Evolutionary conservation across 2,113 vertebrate genomes (phyloP), one percentile per base, ranked within the genome.

Genomic region (Phaethon lepturus): DNA sequence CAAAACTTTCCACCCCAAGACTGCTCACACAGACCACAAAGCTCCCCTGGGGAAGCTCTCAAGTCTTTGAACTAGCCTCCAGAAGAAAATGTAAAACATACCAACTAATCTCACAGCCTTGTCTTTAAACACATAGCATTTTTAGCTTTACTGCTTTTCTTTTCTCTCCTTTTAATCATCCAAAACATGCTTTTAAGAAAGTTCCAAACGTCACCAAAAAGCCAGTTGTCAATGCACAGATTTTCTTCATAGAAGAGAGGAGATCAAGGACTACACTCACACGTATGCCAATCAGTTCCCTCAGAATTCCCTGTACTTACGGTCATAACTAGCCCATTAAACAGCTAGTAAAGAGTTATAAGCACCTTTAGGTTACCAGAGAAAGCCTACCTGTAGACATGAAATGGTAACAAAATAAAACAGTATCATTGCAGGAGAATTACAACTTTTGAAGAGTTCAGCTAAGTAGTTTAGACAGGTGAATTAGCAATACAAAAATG

Each of bases 61-160:
- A 33, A 71, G n/a, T 26, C 77, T 95, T 78, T 93, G 78, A 88
- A 38, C 7, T n/a, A 88, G 69, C 64, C 81, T 78, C 88, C 90
- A 81, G 19, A 71, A 67, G 59, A 66, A 58, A 73, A 73, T 3
- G 13, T 50, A 44, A 87, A 91, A 66, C 80, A 73, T 8, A 86
- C 26, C 40, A 91, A 49, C 33, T 45, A 44, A 80, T 53, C 83
- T 56, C 72, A 83, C 45, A 87, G 63, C 26, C 42, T 56, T 66
- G 56, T 78, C 47, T 90, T 71, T 38, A 66, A 72, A 73, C 38
- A 53, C 12, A 49, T 7, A 80, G 13, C 9, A 33, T 40, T 83
- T 50, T 84, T 38, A 50, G 53, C 63, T 64, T 74, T 35, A 62
- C 26, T 64, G 40, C 44, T 72, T 71, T 60, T 50, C 40, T 59